These are phyloP conservation scores for Hypomecis punctinalis DNA, from an alignment of 2,888 invertebrate genomes.

Conservation along the genomic window DNA sequence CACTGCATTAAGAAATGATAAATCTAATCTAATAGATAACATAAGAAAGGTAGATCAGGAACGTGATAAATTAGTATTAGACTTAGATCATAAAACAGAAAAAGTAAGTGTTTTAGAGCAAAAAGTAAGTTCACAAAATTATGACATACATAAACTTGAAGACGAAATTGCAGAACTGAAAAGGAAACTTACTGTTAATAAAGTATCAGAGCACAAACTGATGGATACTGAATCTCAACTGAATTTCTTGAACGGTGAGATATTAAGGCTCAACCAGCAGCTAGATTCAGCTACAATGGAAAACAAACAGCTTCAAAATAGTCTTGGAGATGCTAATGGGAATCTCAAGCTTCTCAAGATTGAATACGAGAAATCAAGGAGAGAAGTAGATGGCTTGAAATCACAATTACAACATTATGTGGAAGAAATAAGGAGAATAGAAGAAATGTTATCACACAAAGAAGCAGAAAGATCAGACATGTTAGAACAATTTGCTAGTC, in stretches of 20 bases:
- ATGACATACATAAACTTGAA: conserved; percentile 82
- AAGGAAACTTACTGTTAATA: conserved; percentile 77
- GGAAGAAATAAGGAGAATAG: conserved; percentile 91
- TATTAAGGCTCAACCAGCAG: conserved; percentile 81
- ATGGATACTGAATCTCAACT: conserved; percentile 82
- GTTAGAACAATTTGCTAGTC: conserved; percentile 91
- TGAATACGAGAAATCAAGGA: conserved; percentile 88
- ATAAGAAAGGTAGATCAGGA: conserved; percentile 88
- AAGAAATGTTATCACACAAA: conserved; percentile 90
- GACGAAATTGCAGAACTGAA: conserved; percentile 83
- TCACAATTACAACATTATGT: conserved; percentile 93
- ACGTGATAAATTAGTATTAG: conserved; percentile 87
- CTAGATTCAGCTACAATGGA: conserved; percentile 86
- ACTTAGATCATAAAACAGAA: conserved; percentile 90
- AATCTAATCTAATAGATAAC: conserved; percentile 86
- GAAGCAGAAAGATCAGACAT: conserved; percentile 92
- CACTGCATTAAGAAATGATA: conserved; percentile 86
- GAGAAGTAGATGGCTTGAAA: conserved; percentile 90
- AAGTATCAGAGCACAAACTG: conserved; percentile 78
- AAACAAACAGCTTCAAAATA: conserved; percentile 90
- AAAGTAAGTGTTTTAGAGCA: conserved; percentile 87
- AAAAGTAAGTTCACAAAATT: conserved; percentile 86
- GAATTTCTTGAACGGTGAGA: conserved; percentile 85
- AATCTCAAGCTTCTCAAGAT: conserved; percentile 86
- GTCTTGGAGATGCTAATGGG: conserved; percentile 87